phyloP scores from a whole-genome alignment of 2,113 vertebrate genomes.

The Salvelinus alpinus region DNA sequence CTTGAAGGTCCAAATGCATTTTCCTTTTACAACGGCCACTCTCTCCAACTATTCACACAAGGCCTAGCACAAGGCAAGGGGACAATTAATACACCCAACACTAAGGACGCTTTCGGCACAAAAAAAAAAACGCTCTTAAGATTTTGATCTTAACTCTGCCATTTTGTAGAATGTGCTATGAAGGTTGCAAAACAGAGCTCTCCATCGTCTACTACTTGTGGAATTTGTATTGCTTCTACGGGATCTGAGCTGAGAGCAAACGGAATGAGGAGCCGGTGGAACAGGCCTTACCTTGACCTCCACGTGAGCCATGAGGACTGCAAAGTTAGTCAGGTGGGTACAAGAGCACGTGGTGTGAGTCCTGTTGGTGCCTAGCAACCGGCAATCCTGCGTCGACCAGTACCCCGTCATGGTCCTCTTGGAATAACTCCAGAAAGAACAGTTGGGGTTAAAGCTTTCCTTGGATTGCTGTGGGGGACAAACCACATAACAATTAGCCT shows the following conservation, averaged over 20 bases:
- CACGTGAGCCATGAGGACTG: conserved; percentile 96
- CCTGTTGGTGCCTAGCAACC: conserved; percentile 89
- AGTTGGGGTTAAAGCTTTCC: conserved; percentile 99
- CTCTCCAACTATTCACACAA: neutral
- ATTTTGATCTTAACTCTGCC: neutral
- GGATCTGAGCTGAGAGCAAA: no score
- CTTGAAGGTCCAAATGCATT: neutral
- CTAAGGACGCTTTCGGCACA: conserved; percentile 4
- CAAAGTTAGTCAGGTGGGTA: conserved; percentile 97
- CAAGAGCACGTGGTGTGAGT: conserved; percentile 96
- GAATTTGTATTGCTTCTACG: no score
- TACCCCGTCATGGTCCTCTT: conserved; percentile 91
- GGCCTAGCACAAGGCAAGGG: neutral
- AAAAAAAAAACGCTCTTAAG: neutral
- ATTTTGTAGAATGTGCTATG: neutral
- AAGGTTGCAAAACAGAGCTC: neutral
- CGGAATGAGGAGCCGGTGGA: no score
- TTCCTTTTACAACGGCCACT: neutral
- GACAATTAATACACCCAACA: conserved; percentile 24
- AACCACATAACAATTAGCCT: conserved; percentile 8
- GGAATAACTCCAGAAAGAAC: conserved; percentile 98
- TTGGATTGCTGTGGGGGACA: conserved; percentile 84
- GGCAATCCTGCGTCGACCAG: conserved; percentile 98
- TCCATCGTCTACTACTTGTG: no score
- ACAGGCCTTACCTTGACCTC: conserved; percentile 88